Conservation (phyloP, 2,888 invertebrate species). For the Antheraea yamamai region DNA sequence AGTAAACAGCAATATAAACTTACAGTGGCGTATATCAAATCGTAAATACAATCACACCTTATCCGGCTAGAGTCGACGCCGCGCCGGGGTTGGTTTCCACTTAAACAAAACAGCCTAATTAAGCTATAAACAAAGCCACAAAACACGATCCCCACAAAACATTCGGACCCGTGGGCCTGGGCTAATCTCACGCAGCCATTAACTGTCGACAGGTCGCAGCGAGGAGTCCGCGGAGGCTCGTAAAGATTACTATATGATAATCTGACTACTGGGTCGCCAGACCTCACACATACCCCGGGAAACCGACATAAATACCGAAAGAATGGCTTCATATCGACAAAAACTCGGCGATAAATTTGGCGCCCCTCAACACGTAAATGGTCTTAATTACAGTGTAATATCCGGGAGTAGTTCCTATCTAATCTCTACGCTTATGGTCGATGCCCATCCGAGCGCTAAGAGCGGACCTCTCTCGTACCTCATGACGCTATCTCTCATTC, state of each 20-base stretch:
- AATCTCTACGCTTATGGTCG: conserved; percentile 71
- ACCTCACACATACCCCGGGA: conserved; percentile 73
- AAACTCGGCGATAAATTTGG: conserved; percentile 81
- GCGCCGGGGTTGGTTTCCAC: conserved; percentile 67
- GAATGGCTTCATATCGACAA: conserved; percentile 78
- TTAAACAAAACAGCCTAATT: conserved; percentile 81
- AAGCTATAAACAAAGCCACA: conserved; percentile 81
- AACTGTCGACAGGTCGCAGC: conserved; percentile 77
- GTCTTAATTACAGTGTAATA: conserved; percentile 80
- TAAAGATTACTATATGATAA: conserved; percentile 81
- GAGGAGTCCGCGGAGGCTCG: conserved; percentile 71
- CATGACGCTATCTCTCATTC: conserved; percentile 37
- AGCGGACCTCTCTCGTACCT: conserved; percentile 26
- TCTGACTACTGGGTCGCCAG: conserved; percentile 71
- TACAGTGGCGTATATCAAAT: conserved; percentile 60
- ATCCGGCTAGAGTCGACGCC: conserved; percentile 72
- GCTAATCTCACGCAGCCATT: conserved; percentile 76
- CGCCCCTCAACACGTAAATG: conserved; percentile 79
- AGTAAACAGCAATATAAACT: conserved; percentile 50
- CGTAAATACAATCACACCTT: conserved; percentile 80
- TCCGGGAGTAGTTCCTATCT: conserved; percentile 73
- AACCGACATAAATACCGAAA: conserved; percentile 73
- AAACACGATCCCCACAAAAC: conserved; percentile 71
- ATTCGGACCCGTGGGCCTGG: conserved; percentile 55
- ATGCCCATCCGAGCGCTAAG: conserved; percentile 46